Percentiles rank a stretch among this genome's conserved stretches.
phyloP scores from a whole-genome alignment of 1,140 invertebrate species.

The Anadara kagoshimensis region DNA sequence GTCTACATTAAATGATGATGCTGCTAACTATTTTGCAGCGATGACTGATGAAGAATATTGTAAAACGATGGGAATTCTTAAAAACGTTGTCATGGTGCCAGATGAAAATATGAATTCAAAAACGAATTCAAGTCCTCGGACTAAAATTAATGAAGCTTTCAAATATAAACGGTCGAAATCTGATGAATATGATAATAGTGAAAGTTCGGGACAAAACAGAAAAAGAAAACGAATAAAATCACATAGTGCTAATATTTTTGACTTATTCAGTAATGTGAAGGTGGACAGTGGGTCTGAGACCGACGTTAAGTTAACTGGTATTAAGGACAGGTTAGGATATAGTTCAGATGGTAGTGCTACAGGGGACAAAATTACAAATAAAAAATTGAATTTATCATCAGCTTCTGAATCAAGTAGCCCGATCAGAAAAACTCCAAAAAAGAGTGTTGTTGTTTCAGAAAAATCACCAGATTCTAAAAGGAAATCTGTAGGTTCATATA shows the following conservation, averaged over 20 bases:
- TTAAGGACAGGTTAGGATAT: not conserved
- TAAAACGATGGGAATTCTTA: not conserved
- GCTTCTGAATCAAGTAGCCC: not conserved
- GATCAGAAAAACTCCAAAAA: not conserved
- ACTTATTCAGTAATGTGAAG: slow-evolving; percentile 4
- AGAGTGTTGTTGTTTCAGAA: not conserved
- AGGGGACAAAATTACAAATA: not conserved
- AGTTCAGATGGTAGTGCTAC: not conserved
- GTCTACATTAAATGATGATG: not conserved
- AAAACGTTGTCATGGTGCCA: slow-evolving; percentile 4
- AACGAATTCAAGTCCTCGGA: slow-evolving; percentile 18
- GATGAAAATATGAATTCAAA: slow-evolving; percentile 12
- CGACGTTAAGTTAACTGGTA: not conserved
- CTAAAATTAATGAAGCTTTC: not conserved
- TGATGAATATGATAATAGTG: not conserved
- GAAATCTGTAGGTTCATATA: no score
- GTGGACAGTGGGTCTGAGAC: no score
- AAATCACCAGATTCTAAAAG: not conserved
- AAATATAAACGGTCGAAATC: not conserved
- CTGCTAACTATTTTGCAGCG: not conserved
- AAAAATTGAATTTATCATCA: not conserved
- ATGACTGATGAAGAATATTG: not conserved
- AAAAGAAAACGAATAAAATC: not conserved
- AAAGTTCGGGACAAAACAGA: not conserved
- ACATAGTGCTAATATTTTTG: slow-evolving; percentile 34